Base-by-base conservation (phyloP, 2,113 vertebrate genomes). In the Clarias batrachus region DNA sequence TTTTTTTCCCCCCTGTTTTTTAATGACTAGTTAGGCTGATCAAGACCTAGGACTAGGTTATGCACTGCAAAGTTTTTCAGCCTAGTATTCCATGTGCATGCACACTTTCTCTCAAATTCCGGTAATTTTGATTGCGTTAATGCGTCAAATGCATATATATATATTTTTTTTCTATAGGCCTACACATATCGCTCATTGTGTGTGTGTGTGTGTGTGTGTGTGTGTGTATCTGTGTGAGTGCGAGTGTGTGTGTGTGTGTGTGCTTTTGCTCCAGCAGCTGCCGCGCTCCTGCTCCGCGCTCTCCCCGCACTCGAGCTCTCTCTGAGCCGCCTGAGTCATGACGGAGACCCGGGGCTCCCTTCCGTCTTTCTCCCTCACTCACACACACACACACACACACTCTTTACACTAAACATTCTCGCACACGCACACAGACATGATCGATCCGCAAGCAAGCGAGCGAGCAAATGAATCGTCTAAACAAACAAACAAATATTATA, bases 381-480 rank as follows among this genome's bases (percentile, higher is more conserved):
- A 88, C 88, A 89, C 87, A 88, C 89, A 85, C 90, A 86, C 86
- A 78, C 86, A 78, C 87, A 85, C 91, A 90, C 92, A 85, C 90
- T 41, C 90, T 80, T 60, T 79, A 59, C 76, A 27, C 76, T 79
- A 57, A 79, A 87, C 90, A 88, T 73, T 73, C 88, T 90, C 90
- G 89, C 93, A 92, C 92, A 83, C 89, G 90, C 91, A 89, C 90
- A 65, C 83, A 88, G 88, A 90, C 62, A 71, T 92, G 89, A 95
- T 95, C 95, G 93, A 95, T 95, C 92, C 94, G 93, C 94, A 94
- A 94, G 94, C 93, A 94, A 94, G 94, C 95, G 94, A 41, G 94
- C 93, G 91, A 91, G 92, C 90, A 93, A 92, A 94, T 94, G 92
- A 93, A 93, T 93, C 89, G 87, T 90, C 89, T 90, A 87, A 60